Evolutionary conservation across 30 jellyfish, hydroid and myxozoan species (phyloP), one percentile per base, ranked within the genome.

Genomic region (Cassiopea andromeda): DNA sequence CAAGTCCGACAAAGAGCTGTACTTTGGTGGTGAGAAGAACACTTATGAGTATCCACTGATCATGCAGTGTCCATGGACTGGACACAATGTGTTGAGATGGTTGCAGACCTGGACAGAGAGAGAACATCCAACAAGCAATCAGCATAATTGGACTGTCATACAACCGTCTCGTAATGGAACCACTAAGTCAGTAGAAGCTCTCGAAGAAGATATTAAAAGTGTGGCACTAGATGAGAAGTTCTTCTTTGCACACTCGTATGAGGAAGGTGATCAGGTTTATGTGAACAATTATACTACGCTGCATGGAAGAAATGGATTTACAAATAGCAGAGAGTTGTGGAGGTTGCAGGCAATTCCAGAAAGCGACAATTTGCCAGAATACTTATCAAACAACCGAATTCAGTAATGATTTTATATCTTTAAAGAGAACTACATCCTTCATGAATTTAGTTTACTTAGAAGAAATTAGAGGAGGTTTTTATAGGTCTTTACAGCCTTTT

Each of bases 1-100:
- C 4, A 60, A 59, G 18, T 17, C 76, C 8, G 75, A 64, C 50
- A 85, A 75, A 46, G 82, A 85, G 61, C 12, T 72, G 43, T 87
- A 87, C 61, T 87, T 87, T 72, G 95, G 95, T n/a, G 95, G 95
- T n/a, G 78, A 17, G 14, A 82, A 85, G 16, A 87, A 78, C 45
- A 78, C 77, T 46, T 87, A 77, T 46, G 74, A 54, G 44, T 87
- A 87, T 43, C 95, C 95, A 1, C 72, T 87, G 59, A 70, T 87
- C 2, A 67, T 72, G 58, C 48, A 47, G 59, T 87, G 95, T 48
- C 95, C 95, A 4, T 78, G 90, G 90, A 87, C 90, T 2, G 95
- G 90, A 13, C 76, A 71, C 50, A 72, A 77, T 50, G 90, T 80
- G 5, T 54, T 87, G 47, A 75, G 95, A 0, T 87, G 95, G 95